These are phyloP conservation scores for Solen grandis DNA, from an alignment of 1,140 invertebrate species.

Conservation along the genomic window DNA sequence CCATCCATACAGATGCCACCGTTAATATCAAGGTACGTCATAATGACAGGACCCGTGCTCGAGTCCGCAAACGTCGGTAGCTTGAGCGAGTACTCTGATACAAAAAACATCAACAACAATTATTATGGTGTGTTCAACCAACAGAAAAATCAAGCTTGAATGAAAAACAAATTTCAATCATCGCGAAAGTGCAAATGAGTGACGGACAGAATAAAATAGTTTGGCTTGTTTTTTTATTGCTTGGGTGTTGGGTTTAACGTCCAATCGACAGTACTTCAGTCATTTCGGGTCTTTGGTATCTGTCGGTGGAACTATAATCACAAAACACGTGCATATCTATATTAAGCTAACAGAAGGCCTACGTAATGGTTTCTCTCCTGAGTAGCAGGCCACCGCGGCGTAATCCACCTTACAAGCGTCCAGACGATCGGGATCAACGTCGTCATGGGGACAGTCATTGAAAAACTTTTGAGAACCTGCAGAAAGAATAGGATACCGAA, in stretches of 20 bases:
- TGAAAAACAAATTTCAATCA: too few species aligned
- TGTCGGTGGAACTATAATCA: too few species aligned
- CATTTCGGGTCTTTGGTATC: too few species aligned
- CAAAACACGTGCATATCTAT: too few species aligned
- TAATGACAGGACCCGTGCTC: slow-evolving; percentile 50
- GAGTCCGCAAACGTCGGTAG: slow-evolving; percentile 1
- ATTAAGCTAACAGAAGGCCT: too few species aligned
- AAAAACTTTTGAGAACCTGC: slow-evolving; percentile 28
- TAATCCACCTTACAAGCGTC: slow-evolving; percentile 24
- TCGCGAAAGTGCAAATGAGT: too few species aligned
- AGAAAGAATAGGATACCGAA: neutral
- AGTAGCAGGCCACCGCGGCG: slow-evolving; percentile 54
- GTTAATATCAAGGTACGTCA: slow-evolving; percentile 64
- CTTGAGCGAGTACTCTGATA: slow-evolving; percentile 37
- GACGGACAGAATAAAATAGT: too few species aligned
- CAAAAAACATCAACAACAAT: neutral
- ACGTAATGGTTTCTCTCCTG: slow-evolving; percentile 42
- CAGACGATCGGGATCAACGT: neutral
- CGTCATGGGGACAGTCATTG: slow-evolving; percentile 39
- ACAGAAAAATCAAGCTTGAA: too few species aligned
- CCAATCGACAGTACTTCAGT: too few species aligned
- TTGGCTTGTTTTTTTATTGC: too few species aligned
- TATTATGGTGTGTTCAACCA: too few species aligned
- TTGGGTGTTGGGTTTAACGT: too few species aligned
- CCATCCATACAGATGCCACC: slow-evolving; percentile 74